Percentiles rank a stretch among this genome's conserved stretches.
Evolutionary conservation across 30 jellyfish, hydroid and myxozoan species (phyloP).

Genomic region (Pseudorhiza aurosa): DNA sequence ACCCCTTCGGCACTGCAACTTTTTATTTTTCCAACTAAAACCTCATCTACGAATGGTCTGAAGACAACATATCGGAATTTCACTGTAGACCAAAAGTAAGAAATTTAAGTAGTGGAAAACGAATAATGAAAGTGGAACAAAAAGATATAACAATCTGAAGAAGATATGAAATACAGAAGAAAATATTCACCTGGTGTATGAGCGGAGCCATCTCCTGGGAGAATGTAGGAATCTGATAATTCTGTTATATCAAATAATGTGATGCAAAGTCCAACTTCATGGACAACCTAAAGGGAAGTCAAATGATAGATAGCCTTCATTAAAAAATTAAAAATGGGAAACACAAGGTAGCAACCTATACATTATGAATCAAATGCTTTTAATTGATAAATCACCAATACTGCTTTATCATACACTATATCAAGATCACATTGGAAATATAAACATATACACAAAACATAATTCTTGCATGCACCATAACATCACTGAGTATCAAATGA

Average conservation of each 20-base stretch:
- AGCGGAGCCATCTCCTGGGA: conserved; percentile 98
- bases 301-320: background rate
- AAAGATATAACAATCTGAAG: too few relatives aligned
- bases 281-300: conserved; percentile 80
- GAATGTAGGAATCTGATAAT: conserved; percentile 85
- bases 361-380: background rate
- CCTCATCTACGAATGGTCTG: conserved; percentile 97
- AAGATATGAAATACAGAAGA: too few relatives aligned
- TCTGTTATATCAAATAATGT: conserved; percentile 89
- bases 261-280: conserved; percentile 97
- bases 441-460: background rate
- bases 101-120: background rate
- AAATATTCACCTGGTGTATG: conserved; percentile 89
- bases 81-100: conserved; percentile 70
- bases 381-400: too few relatives aligned
- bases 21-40: conserved; percentile 85
- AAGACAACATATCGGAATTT: conserved; percentile 90
- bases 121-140: too few relatives aligned
- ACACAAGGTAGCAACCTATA: background rate
- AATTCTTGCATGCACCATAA: background rate
- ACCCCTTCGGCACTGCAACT: conserved; percentile 90
- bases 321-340: background rate
- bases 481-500: too few relatives aligned
- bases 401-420: too few relatives aligned
- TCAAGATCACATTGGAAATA: too few relatives aligned